These are phyloP conservation scores for Pachyuromys duprasi DNA, from an alignment of 2,797 vertebrate species.

Conservation along the genomic window DNA sequence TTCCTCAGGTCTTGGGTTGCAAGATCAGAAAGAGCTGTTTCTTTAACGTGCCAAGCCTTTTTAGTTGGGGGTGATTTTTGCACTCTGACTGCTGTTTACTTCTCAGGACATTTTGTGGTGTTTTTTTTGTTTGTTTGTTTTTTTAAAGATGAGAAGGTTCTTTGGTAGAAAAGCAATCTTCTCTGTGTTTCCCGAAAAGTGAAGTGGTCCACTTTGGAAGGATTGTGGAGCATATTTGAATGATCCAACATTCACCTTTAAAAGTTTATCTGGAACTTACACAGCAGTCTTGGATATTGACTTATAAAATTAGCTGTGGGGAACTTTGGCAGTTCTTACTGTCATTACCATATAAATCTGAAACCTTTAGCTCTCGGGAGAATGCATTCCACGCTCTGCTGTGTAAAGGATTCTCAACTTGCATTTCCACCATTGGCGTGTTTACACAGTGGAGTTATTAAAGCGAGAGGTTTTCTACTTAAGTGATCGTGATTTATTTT, in stretches of 20 bases:
- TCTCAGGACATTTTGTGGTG: not conserved
- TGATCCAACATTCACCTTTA: not conserved
- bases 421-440: not conserved
- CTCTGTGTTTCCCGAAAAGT: not conserved
- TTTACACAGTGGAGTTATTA: constrained; percentile 45
- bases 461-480: constrained; percentile 45
- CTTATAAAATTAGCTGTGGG: not conserved
- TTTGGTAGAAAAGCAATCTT: not conserved
- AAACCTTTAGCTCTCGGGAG: not conserved
- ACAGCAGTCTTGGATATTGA: not conserved
- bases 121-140: too few species aligned
- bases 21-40: constrained; percentile 19
- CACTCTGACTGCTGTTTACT: constrained; percentile 13
- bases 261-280: not conserved
- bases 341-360: constrained; percentile 30
- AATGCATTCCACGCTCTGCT: constrained; percentile 1
- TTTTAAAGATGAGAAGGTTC: not conserved
- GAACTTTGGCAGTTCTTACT: not conserved
- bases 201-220: not conserved
- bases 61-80: constrained; percentile 5
- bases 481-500: constrained; percentile 38
- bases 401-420: not conserved
- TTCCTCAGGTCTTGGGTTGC: not conserved
- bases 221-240: not conserved
- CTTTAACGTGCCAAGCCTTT: not conserved